Percentiles rank a stretch among this genome's conserved stretches.
Conservation (phyloP, 2,797 vertebrate species). For the Gambelia wislizenii region DNA sequence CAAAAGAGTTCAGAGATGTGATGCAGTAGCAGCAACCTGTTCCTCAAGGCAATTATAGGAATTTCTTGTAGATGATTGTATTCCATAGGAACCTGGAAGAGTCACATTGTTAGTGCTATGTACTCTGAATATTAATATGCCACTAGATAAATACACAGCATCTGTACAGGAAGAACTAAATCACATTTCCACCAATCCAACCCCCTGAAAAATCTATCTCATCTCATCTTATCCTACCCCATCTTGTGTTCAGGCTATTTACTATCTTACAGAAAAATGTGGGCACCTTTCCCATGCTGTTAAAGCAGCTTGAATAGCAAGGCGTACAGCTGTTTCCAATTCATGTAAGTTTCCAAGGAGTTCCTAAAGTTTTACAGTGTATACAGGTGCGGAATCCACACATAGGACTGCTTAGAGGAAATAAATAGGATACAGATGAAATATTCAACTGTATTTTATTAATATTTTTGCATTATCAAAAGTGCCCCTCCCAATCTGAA, state of each 20-base stretch:
- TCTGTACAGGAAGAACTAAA: not conserved
- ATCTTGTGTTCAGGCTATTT: not conserved
- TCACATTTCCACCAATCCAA: not conserved
- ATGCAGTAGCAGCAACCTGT: conserved; percentile 93
- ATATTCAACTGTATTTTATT: not conserved
- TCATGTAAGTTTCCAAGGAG: not conserved
- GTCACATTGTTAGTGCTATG: conserved; percentile 1
- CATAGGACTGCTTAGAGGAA: not conserved
- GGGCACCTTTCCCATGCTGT: too few species aligned
- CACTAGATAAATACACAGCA: not conserved
- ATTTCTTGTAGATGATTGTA: conserved; percentile 98
- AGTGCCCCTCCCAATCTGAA: not conserved
- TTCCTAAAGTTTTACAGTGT: not conserved
- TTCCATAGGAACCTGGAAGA: conserved; percentile 95
- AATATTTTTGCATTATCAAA: not conserved
- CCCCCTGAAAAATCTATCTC: not conserved
- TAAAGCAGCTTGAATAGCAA: not conserved
- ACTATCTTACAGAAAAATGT: not conserved
- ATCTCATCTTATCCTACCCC: not conserved
- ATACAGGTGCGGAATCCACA: not conserved
- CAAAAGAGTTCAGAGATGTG: conserved; percentile 99
- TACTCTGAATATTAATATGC: not conserved
- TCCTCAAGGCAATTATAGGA: conserved; percentile 91
- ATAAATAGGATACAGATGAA: not conserved
- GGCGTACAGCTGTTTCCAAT: not conserved